These are phyloP conservation scores for Tyrophagus putrescentiae DNA, from an alignment of 1,140 invertebrate species.

Conservation along the genomic window DNA sequence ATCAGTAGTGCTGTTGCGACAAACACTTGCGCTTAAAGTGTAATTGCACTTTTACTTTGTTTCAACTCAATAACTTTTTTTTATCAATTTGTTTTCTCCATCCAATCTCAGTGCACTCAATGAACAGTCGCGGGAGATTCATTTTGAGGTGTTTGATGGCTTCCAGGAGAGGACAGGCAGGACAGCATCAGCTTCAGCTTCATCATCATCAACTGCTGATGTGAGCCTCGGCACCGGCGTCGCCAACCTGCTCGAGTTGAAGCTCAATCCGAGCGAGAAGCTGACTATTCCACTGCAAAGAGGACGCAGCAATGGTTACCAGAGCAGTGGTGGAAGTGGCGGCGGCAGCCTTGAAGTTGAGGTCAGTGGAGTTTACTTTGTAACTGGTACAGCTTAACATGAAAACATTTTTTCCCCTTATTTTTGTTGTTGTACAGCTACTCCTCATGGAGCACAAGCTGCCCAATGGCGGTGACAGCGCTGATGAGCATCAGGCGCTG, in stretches of 20 bases:
- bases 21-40: no score
- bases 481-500: no score
- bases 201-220: not conserved
- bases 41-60: no score
- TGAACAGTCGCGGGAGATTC: slow-evolving; percentile 1
- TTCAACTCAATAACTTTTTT: no score
- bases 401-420: not conserved
- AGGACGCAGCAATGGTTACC: not conserved
- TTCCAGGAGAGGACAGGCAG: not conserved
- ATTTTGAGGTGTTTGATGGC: slow-evolving; percentile 6
- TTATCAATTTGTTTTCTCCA: no score
- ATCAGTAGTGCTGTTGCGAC: no score
- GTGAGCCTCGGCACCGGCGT: not conserved
- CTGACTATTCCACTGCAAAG: not conserved
- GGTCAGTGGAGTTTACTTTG: not conserved
- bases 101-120: not conserved
- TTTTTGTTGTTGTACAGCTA: not conserved
- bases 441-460: slow-evolving; percentile 9
- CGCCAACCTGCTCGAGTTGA: slow-evolving; percentile 8
- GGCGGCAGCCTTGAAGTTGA: not conserved
- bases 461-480: no score
- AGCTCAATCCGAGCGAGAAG: not conserved
- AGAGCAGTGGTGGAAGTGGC: not conserved
- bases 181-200: not conserved
- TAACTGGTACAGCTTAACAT: not conserved